Percentiles rank a stretch among this genome's conserved stretches.
These are phyloP conservation scores for Spatulosminthurus flaviceps DNA, from an alignment of 2,888 invertebrate species.

Conservation along the genomic window DNA sequence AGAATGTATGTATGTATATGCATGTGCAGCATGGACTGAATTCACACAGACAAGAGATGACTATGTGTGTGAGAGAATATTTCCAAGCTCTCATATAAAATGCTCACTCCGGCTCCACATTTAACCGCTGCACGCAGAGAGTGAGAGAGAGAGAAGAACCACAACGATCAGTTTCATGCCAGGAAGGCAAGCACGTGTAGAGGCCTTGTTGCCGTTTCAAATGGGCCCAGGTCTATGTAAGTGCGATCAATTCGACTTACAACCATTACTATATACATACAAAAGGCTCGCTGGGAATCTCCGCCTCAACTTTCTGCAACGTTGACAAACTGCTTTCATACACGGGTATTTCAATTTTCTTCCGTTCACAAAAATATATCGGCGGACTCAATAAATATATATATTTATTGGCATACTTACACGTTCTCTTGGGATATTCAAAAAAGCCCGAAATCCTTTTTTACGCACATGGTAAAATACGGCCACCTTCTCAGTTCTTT, in stretches of 20 bases:
- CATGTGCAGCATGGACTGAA: neutral
- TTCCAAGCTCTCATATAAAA: neutral
- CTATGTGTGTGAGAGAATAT: neutral
- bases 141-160: neutral
- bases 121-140: too few species aligned
- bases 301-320: neutral
- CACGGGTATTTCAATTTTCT: too few species aligned
- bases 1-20: too few species aligned
- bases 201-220: constrained; percentile 9
- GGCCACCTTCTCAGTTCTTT: too few species aligned
- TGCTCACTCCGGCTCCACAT: neutral
- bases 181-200: constrained; percentile 8
- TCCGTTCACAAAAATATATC: too few species aligned
- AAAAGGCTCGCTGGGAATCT: neutral
- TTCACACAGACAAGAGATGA: constrained; percentile 9
- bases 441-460: too few species aligned
- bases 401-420: too few species aligned
- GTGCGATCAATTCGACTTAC: neutral
- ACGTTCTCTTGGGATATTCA: too few species aligned
- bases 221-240: too few species aligned
- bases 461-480: too few species aligned
- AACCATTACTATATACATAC: neutral
- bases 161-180: constrained; percentile 12
- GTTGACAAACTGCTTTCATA: neutral
- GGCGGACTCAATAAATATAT: too few species aligned